A percentile compares a stretch with the other conserved stretches of the same genome.
phyloP scores from a whole-genome alignment of 64 coral and sea anemone species.

The Platygyra sinensis region DNA sequence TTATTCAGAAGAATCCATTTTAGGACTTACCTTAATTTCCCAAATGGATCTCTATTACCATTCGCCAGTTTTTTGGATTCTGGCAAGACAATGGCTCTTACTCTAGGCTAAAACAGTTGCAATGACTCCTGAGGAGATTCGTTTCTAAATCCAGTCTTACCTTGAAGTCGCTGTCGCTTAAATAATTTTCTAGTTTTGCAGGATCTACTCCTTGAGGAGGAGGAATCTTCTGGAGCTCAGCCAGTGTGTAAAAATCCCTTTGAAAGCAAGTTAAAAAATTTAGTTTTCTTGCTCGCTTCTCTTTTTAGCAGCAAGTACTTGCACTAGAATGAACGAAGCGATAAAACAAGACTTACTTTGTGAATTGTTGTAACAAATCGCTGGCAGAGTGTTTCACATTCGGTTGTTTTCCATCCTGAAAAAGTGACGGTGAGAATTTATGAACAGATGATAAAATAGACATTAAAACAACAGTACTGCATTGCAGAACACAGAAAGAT shows the following conservation, averaged over 20 bases:
- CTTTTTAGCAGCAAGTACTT: background rate
- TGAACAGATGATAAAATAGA: background rate
- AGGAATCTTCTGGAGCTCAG: conserved; percentile 74
- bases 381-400: conserved; percentile 61
- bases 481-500: background rate
- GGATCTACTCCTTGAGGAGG: conserved; percentile 92
- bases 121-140: no score
- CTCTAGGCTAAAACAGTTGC: no score
- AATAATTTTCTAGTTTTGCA: conserved; percentile 73
- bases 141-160: conserved; percentile 6
- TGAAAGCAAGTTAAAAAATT: background rate
- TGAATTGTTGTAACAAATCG: conserved; percentile 77
- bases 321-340: background rate
- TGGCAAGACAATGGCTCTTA: no score
- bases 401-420: conserved; percentile 78
- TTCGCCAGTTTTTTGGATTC: no score
- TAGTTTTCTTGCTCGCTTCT: background rate
- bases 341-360: conserved; percentile 63
- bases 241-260: conserved; percentile 80
- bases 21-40: no score
- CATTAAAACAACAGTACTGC: no score
- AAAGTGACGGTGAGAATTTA: background rate
- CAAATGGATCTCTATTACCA: no score
- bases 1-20: no score
- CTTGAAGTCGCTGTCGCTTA: conserved; percentile 79